These are phyloP conservation scores for Climacteris rufus DNA, from an alignment of 2,113 vertebrate genomes.

Conservation along the genomic window DNA sequence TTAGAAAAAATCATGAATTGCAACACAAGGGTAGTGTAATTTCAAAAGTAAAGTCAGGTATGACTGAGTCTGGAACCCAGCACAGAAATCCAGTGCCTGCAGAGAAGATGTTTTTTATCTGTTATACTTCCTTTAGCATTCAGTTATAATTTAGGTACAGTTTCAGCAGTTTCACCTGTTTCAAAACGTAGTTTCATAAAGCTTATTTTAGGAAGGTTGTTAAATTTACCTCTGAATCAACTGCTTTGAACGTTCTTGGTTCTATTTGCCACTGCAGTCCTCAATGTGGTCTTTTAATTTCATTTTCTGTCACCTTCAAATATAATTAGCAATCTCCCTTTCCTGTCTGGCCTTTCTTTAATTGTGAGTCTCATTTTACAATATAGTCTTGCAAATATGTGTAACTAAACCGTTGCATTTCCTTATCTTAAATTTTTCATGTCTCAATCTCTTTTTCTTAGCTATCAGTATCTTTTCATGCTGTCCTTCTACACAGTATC, in stretches of 20 bases:
- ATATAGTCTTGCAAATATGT: neutral
- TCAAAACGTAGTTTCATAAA: neutral
- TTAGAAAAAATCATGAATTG: accelerated
- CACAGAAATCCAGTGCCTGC: neutral
- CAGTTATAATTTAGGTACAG: neutral
- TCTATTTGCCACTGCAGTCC: neutral
- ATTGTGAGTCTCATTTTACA: neutral
- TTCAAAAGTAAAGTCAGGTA: neutral
- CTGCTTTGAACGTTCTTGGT: neutral
- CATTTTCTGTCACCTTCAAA: conserved; percentile 4
- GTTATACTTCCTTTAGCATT: neutral
- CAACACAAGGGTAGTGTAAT: neutral
- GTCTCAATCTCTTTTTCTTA: conserved; percentile 2
- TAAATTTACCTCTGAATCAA: neutral
- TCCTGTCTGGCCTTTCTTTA: neutral
- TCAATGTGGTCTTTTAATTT: neutral
- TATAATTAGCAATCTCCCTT: neutral
- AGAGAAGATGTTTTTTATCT: neutral
- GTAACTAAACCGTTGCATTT: conserved; percentile 40
- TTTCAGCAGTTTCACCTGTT: neutral
- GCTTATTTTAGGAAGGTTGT: neutral
- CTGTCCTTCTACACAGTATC: neutral
- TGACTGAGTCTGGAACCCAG: neutral
- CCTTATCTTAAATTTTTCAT: conserved; percentile 45
- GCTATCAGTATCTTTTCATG: neutral